Conservation (phyloP, 1,140 invertebrate species). For the Lithobius niger region DNA sequence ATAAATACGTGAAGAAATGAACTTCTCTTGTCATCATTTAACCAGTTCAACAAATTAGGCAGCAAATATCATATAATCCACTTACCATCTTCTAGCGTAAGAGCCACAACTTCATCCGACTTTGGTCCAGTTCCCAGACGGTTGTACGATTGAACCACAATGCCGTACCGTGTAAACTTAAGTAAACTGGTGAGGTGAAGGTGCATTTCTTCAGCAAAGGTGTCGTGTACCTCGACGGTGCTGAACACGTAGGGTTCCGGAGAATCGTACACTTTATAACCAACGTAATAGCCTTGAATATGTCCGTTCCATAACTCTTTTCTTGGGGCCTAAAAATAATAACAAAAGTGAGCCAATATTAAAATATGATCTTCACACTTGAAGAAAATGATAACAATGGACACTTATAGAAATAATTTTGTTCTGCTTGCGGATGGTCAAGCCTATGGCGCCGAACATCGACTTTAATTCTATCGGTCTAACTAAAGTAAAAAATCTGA, state of each 20-base stretch:
- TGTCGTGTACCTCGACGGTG: slow-evolving; percentile 80
- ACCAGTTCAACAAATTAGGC: too few species aligned
- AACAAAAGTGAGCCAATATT: too few species aligned
- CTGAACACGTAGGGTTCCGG: slow-evolving; percentile 85
- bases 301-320: slow-evolving; percentile 85
- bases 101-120: slow-evolving; percentile 73
- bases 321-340: slow-evolving; percentile 45
- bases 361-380: too few species aligned
- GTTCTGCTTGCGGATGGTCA: too few species aligned
- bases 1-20: too few species aligned
- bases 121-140: slow-evolving; percentile 82
- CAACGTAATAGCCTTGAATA: slow-evolving; percentile 79
- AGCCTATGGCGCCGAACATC: too few species aligned
- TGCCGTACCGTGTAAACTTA: slow-evolving; percentile 34
- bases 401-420: too few species aligned
- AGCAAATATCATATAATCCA: neutral
- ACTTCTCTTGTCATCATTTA: too few species aligned
- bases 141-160: slow-evolving; percentile 36
- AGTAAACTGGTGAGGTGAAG: slow-evolving; percentile 51
- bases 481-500: too few species aligned
- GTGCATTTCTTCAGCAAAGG: slow-evolving; percentile 72
- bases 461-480: too few species aligned
- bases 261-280: slow-evolving; percentile 69
- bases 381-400: too few species aligned
- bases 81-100: slow-evolving; percentile 67